These are phyloP conservation scores for Dasyornis broadbenti DNA, from an alignment of 2,113 vertebrate genomes.

Conservation along the genomic window DNA sequence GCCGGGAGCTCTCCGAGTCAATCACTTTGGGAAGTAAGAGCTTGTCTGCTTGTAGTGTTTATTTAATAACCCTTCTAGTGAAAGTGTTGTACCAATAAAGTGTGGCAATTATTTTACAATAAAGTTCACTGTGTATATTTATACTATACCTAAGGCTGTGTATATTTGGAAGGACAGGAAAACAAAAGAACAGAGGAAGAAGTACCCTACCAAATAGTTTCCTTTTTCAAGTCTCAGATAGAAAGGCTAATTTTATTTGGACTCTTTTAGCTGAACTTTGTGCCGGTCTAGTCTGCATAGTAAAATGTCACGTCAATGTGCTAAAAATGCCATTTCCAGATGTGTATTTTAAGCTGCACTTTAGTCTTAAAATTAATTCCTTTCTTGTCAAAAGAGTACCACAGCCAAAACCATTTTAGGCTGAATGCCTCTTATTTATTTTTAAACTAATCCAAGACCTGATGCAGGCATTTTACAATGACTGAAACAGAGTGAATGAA, in stretches of 20 bases:
- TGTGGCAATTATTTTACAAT: slow-evolving; percentile 24
- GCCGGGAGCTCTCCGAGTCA: fast-evolving
- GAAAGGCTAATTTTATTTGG: neutral
- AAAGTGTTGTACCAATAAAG: neutral
- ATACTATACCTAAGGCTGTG: neutral
- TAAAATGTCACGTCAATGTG: neutral
- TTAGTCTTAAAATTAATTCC: neutral
- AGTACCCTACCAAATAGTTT: neutral
- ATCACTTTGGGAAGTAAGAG: neutral
- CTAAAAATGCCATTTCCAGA: neutral
- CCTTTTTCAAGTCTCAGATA: neutral
- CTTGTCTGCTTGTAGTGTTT: neutral
- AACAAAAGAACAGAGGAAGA: neutral
- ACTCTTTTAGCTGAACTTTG: neutral
- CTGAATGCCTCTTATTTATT: neutral
- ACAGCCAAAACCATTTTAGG: neutral
- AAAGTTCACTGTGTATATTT: slow-evolving; percentile 25
- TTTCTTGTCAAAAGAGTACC: neutral
- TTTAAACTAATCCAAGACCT: neutral
- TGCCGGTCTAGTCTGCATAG: neutral
- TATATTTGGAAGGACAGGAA: neutral
- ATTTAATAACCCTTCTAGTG: neutral
- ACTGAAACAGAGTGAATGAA: neutral
- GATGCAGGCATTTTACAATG: neutral
- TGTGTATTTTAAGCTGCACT: neutral